phyloP scores from a whole-genome alignment of 2,797 vertebrate genomes.

The Microchirus variegatus region DNA sequence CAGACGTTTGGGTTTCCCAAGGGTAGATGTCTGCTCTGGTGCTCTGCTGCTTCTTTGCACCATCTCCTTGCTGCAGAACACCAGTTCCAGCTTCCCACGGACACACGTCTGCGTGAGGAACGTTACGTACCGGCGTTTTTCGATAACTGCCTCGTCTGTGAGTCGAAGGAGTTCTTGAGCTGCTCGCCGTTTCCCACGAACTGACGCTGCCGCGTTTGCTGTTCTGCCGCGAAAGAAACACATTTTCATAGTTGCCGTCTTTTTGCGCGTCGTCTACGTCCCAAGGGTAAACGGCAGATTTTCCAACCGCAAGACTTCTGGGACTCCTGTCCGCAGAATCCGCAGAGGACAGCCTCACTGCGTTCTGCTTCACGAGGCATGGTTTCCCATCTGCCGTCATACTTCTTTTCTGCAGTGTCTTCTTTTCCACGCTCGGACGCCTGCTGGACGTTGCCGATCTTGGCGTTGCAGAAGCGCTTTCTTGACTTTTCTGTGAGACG shows the following conservation, averaged over 20 bases:
- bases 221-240: conserved; percentile 65
- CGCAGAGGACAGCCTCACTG: conserved; percentile 75
- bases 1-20: conserved; percentile 39
- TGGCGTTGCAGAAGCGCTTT: conserved; percentile 59
- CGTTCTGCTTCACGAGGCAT: conserved; percentile 81
- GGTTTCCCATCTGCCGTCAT: conserved; percentile 75
- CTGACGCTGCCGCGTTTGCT: conserved; percentile 71
- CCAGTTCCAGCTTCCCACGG: conserved; percentile 71
- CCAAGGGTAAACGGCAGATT: conserved; percentile 65
- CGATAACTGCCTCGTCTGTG: conserved; percentile 68
- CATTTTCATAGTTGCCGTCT: conserved; percentile 70
- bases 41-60: conserved; percentile 58
- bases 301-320: conserved; percentile 58
- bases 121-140: conserved; percentile 50
- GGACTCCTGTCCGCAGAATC: conserved; percentile 78
- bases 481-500: conserved; percentile 64
- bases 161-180: conserved; percentile 69
- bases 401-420: conserved; percentile 68
- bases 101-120: conserved; percentile 65
- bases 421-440: conserved; percentile 61
- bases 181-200: conserved; percentile 75
- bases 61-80: conserved; percentile 47
- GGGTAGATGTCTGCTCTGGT: conserved; percentile 60
- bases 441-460: conserved; percentile 54
- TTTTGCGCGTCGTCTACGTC: conserved; percentile 69